Percentiles rank a stretch among this genome's conserved stretches.
phyloP scores from a whole-genome alignment of 1,140 invertebrate species.

The Atta colombica region DNA sequence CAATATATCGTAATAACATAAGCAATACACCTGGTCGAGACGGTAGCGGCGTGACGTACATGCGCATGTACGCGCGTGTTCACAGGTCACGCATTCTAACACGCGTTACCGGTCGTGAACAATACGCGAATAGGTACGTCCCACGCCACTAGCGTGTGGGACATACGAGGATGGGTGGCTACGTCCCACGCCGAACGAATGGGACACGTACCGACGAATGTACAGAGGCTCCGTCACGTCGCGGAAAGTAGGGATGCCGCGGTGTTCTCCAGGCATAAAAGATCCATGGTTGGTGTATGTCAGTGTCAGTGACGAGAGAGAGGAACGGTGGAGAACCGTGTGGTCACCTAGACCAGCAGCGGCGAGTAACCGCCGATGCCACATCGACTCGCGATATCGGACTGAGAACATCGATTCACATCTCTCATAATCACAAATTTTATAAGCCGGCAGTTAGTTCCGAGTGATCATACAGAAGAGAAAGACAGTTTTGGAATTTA shows the following conservation, averaged over 20 bases:
- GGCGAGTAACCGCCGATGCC: conserved; percentile 70
- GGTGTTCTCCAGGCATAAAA: conserved; percentile 78
- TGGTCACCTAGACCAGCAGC: conserved; percentile 72
- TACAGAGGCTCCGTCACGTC: conserved; percentile 24
- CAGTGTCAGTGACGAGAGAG: conserved; percentile 67
- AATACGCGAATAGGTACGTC: conserved; percentile 25
- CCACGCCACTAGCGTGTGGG: conserved; percentile 30
- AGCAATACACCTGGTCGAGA: conserved; percentile 18
- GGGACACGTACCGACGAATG: conserved; percentile 56
- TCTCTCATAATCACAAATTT: conserved; percentile 26
- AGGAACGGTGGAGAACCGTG: conserved; percentile 61
- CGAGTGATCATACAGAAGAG: neutral
- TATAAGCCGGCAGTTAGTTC: neutral
- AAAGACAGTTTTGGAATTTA: neutral
- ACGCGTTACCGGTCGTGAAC: conserved; percentile 11
- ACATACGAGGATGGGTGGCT: conserved; percentile 58
- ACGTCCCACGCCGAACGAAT: conserved; percentile 71
- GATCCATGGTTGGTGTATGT: conserved; percentile 60
- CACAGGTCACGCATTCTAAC: conserved; percentile 6
- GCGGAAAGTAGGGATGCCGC: conserved; percentile 79
- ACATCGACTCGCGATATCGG: conserved; percentile 77
- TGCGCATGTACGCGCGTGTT: neutral
- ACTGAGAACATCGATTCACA: conserved; percentile 68
- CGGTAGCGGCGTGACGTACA: neutral
- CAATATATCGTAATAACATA: neutral